phyloP scores from a whole-genome alignment of 1,140 invertebrate species.

The Lasioglossum baleicum region DNA sequence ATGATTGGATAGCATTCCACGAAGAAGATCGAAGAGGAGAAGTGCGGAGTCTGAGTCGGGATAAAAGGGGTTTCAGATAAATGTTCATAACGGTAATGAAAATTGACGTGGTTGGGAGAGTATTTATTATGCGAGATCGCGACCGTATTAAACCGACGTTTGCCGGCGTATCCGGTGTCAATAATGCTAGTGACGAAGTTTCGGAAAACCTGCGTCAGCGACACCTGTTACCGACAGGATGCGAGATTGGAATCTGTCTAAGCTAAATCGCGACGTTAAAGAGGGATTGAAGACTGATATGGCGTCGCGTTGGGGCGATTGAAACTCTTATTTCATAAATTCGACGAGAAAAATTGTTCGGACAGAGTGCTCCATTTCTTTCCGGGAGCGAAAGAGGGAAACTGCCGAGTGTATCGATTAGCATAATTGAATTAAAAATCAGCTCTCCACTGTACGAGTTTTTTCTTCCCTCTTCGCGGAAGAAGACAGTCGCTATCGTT shows the following conservation, averaged over 20 bases:
- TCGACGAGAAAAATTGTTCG: background rate
- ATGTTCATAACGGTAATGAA: background rate
- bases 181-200: constrained; percentile 35
- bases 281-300: constrained; percentile 22
- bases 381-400: too few species aligned
- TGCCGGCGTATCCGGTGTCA: constrained; percentile 13
- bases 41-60: background rate
- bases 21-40: background rate
- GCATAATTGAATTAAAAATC: background rate
- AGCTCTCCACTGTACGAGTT: too few species aligned
- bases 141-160: constrained; percentile 19
- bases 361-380: background rate
- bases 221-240: constrained; percentile 15
- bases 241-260: constrained; percentile 38
- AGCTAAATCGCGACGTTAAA: background rate
- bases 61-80: background rate
- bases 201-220: constrained; percentile 22
- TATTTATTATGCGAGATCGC: constrained; percentile 3
- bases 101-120: background rate
- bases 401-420: too few species aligned
- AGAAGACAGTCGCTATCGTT: background rate
- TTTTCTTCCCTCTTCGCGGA: too few species aligned
- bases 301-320: background rate
- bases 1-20: background rate
- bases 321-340: constrained; percentile 13